Evolutionary conservation across 2,888 invertebrate species (phyloP), one percentile per base, ranked within the genome.

Genomic region (Tetropium fuscum): DNA sequence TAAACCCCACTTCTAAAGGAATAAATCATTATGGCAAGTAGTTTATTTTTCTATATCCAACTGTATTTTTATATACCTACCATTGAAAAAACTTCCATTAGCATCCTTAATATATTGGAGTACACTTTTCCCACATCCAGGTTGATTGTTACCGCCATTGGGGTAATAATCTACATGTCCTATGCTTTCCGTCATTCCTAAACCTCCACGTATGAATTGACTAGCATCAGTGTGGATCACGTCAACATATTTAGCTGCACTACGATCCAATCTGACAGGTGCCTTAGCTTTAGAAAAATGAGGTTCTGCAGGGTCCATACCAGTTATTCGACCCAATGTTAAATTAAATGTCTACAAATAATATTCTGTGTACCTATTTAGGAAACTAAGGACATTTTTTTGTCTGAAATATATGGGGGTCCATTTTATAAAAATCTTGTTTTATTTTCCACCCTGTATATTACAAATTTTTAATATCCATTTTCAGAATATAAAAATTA

Each of bases 141-240:
- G 92, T 76, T 92, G 95, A 58, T 88, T 87, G 3, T 88, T 86
- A 0, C 96, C 96, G 0, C 94, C 95, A 76, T 97, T 97, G 0
- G 95, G 95, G 78, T 90, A 97, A 81, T 95, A 96, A 80, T 97
- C 97, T 2, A 95, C 90, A 79, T 96, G 95, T 0, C 94, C 96
- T 40, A 93, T 88, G 0, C 91, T 86, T 73, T 93, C 92, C 4
- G 88, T 87, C 78, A 94, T 91, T 6, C 97, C 96, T 54, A 95
- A 85, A 49, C 90, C 90, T 53, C 89, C 90, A 68, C 86, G 88
- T 70, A 93, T 91, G 69, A 94, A 86, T 3, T 90, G 90, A 79
- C 88, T 87, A 0, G 90, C 90, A 77, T 97, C 95, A 2, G 94
- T 94, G 79, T 97, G 97, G 65, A 97, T 90, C 11, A 94, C 88